Evolutionary conservation across 2,797 vertebrate species (phyloP).

Genomic region (Novumbra hubbsi): DNA sequence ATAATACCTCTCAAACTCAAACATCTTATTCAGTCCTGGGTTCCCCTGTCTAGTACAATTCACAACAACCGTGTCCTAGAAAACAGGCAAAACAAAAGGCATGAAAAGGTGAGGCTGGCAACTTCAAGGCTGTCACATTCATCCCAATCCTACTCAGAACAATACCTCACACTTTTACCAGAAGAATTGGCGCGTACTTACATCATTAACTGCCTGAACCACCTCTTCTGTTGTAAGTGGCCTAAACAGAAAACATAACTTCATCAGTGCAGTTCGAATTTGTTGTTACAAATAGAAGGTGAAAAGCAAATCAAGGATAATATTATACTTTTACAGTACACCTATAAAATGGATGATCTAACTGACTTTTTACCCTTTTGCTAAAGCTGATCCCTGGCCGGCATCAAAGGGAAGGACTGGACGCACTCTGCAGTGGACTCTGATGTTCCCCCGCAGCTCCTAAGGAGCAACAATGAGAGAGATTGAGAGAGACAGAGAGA

Average conservation of each 20-base stretch:
- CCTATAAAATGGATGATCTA: background rate
- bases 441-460: constrained; percentile 84
- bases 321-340: background rate
- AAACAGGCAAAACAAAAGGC: constrained; percentile 3
- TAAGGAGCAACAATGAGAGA: constrained; percentile 42
- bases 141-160: background rate
- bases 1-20: constrained; percentile 84
- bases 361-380: constrained; percentile 58
- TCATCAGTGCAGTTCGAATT: background rate
- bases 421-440: constrained; percentile 82
- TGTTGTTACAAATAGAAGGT: background rate
- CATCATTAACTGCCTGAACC: constrained; percentile 73
- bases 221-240: constrained; percentile 64
- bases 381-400: constrained; percentile 21
- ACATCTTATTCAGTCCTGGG: constrained; percentile 70
- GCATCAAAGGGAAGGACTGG: constrained; percentile 74
- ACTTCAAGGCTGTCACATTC: background rate
- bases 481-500: background rate
- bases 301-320: background rate
- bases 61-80: constrained; percentile 82
- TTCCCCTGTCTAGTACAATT: constrained; percentile 72
- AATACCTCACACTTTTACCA: background rate
- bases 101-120: background rate
- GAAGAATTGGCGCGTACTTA: constrained; percentile 57
- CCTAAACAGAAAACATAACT: constrained; percentile 50